Conservation (phyloP, 1,140 invertebrate species). For the Nasonia giraulti region DNA sequence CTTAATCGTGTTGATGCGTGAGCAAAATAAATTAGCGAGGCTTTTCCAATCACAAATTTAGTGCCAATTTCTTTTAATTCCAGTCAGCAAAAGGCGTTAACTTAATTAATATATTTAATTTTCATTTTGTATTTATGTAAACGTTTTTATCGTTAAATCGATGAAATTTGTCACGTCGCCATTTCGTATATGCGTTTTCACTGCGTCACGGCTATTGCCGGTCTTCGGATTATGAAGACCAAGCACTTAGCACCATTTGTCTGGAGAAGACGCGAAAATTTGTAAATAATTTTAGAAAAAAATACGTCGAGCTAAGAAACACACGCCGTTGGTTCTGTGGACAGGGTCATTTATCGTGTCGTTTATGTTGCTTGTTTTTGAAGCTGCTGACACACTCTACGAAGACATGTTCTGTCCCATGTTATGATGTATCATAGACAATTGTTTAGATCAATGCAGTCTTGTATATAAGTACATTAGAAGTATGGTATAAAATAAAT, state of each 20-base stretch:
- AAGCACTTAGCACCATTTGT: conserved; percentile 60
- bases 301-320: conserved; percentile 31
- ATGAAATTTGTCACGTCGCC: conserved; percentile 16
- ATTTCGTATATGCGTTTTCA: conserved; percentile 44
- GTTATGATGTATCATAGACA: conserved; percentile 58
- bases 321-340: conserved; percentile 45
- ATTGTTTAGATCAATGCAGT: conserved; percentile 62
- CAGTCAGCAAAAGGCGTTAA: not conserved
- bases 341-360: conserved; percentile 32
- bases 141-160: conserved; percentile 45
- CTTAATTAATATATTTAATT: conserved; percentile 24
- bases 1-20: not conserved
- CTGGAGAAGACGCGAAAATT: conserved; percentile 39
- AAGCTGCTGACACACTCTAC: conserved; percentile 55
- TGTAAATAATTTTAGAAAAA: conserved; percentile 59
- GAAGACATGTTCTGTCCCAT: conserved; percentile 52
- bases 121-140: conserved; percentile 27
- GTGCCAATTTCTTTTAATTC: conserved; percentile 48
- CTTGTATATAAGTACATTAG: conserved; percentile 63
- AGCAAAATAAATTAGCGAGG: conserved; percentile 3
- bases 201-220: conserved; percentile 61
- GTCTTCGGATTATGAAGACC: conserved; percentile 65
- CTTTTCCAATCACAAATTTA: conserved; percentile 44
- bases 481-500: conserved; percentile 64
- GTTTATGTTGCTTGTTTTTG: conserved; percentile 51